Evolutionary conservation across 2,888 invertebrate species (phyloP).

Genomic region (Troilus luridus): DNA sequence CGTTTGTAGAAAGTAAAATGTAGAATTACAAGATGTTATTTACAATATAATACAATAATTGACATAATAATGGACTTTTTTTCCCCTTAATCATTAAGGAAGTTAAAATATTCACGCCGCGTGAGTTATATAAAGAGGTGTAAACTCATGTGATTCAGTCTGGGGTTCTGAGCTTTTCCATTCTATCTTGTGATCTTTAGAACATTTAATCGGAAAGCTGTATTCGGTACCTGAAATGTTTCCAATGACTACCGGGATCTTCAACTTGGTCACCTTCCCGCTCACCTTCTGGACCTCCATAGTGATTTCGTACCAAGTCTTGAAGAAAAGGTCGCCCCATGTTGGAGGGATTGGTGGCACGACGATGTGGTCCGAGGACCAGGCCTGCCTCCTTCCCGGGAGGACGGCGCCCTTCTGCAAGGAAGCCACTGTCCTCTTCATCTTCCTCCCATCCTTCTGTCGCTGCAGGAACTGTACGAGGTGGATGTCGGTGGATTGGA

Average conservation of each 20-base stretch:
- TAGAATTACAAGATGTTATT: background rate
- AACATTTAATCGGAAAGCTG: background rate
- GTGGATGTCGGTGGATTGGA: background rate
- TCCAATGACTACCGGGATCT: background rate
- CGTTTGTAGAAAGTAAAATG: background rate
- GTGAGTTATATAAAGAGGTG: background rate
- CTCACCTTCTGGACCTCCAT: background rate
- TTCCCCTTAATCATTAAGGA: too few species aligned
- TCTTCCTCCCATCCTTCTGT: background rate
- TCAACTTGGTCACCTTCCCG: background rate
- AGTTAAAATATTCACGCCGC: background rate
- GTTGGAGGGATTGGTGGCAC: constrained; percentile 27
- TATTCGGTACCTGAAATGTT: background rate
- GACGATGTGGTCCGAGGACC: background rate
- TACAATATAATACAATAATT: background rate
- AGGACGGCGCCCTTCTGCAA: background rate
- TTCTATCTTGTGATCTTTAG: background rate
- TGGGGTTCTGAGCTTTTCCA: background rate
- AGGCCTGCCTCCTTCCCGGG: background rate
- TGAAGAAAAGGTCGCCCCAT: background rate
- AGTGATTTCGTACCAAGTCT: background rate
- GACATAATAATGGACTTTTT: too few species aligned
- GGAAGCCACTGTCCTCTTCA: background rate
- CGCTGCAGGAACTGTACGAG: constrained; percentile 1
- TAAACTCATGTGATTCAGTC: background rate